Evolutionary conservation across 2,888 invertebrate genomes (phyloP), one percentile per base, ranked within the genome.

Genomic region (Stenoptilia bipunctidactyla): DNA sequence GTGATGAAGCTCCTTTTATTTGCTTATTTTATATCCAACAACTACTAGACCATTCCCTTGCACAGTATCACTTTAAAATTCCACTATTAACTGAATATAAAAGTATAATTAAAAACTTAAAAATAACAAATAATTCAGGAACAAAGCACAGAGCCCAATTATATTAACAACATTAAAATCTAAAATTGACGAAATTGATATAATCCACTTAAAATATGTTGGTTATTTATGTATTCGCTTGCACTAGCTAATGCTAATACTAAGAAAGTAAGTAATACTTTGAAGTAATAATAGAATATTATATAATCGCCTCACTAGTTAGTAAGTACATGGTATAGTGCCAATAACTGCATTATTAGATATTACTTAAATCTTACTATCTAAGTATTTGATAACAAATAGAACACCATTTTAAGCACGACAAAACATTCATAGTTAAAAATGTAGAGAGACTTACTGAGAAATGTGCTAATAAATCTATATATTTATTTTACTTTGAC

Each of bases 351-450:
- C 71, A 73, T 66, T 62, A 67, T 72, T 72, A 71, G 63, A 20
- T 8, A 20, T 79, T 79, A 71, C 71, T 76, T 80, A 73, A 67
- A 70, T 63, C 84, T 84, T 85, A 85, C 64, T 65, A 75, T 56
- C 84, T 84, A 84, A 70, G 70, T 83, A 83, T 82, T 83, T 83
- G 69, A 80, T 84, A 85, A 85, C 83, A 84, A 85, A 84, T 82
- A 84, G 85, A 84, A 85, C 85, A 85, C 85, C 85, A 79, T 79
- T 64, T 82, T 82, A 85, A 85, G 84, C 85, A 85, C 84, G 85
- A 85, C 80, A 84, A 85, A 85, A 85, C 84, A 85, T 85, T 79
- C 70, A 85, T 84, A 85, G 83, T 79, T 83, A 80, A 85, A 83
- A 83, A 76, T 82, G 82, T 84, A 85, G 84, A 84, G 84, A 84